Conservation (phyloP, 2,888 invertebrate species). For the Scaptomyza parva region DNA sequence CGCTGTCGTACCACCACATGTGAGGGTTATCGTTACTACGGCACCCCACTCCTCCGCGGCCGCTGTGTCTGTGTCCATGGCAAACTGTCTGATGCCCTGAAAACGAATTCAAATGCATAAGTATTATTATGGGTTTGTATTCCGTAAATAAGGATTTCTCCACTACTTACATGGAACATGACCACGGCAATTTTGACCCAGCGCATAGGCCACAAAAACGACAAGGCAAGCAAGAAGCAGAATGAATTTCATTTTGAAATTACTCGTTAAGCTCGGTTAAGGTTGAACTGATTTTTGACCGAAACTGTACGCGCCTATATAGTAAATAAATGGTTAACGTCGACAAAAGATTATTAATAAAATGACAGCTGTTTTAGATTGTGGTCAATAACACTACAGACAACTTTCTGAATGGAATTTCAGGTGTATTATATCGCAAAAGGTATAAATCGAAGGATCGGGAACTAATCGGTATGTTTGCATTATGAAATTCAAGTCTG, state of each 20-base stretch:
- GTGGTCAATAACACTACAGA: background rate
- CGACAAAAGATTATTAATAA: too few relatives aligned
- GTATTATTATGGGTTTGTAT: too few relatives aligned
- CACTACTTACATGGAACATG: background rate
- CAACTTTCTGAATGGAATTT: too few relatives aligned
- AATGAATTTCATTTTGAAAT: slow-evolving; percentile 46
- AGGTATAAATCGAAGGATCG: background rate
- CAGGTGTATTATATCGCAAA: background rate
- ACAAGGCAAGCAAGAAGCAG: slow-evolving; percentile 30
- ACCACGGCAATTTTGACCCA: slow-evolving; percentile 23
- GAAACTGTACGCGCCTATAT: slow-evolving; percentile 9
- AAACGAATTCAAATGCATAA: too few relatives aligned
- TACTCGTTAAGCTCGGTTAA: background rate
- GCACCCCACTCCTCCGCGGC: background rate
- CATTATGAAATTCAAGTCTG: too few relatives aligned
- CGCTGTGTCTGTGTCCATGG: background rate
- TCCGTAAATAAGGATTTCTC: too few relatives aligned
- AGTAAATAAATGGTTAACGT: background rate
- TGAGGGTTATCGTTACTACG: background rate
- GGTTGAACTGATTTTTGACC: slow-evolving; percentile 25
- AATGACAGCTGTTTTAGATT: background rate
- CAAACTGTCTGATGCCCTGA: background rate
- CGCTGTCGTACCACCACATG: slow-evolving; percentile 45
- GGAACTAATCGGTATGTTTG: too few relatives aligned
- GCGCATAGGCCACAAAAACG: slow-evolving; percentile 24